phyloP scores from a whole-genome alignment of 2,113 vertebrate species.

The Spilogale gracilis region DNA sequence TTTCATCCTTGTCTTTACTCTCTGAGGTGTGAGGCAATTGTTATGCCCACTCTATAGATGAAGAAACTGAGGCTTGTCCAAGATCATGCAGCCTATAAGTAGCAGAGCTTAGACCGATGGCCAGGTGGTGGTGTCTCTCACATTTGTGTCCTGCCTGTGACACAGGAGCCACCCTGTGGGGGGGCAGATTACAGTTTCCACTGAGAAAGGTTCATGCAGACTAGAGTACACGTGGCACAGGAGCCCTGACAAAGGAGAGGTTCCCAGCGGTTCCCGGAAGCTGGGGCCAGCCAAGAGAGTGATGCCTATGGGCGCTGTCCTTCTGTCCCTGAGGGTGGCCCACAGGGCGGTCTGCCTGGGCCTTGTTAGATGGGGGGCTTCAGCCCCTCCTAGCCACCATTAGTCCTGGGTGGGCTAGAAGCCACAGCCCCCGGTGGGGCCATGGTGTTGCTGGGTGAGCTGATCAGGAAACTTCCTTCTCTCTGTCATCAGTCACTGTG shows the following conservation, averaged over 20 bases:
- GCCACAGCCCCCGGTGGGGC: rapidly evolving
- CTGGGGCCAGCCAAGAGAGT: not conserved
- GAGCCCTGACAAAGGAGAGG: not conserved
- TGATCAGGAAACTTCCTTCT: not conserved
- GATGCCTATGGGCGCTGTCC: not conserved
- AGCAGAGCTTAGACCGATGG: not conserved
- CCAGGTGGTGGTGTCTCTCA: not conserved
- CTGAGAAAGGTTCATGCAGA: rapidly evolving
- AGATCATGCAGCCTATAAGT: not conserved
- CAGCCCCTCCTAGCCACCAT: not conserved
- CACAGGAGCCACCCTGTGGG: not conserved
- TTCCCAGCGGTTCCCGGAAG: not conserved
- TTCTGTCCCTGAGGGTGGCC: not conserved
- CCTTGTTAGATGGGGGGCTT: too few relatives aligned
- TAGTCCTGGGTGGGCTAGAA: not conserved
- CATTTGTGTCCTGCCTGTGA: not conserved
- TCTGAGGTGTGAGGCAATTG: not conserved
- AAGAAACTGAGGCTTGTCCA: not conserved
- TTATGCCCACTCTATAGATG: not conserved
- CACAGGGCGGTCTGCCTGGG: not conserved
- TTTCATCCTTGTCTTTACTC: not conserved
- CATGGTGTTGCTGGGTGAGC: not conserved
- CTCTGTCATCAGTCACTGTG: not conserved
- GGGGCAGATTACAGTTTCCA: not conserved
- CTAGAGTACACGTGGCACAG: not conserved